Base-by-base conservation (phyloP, 2,113 vertebrate species). In the Bostrychus sinensis region DNA sequence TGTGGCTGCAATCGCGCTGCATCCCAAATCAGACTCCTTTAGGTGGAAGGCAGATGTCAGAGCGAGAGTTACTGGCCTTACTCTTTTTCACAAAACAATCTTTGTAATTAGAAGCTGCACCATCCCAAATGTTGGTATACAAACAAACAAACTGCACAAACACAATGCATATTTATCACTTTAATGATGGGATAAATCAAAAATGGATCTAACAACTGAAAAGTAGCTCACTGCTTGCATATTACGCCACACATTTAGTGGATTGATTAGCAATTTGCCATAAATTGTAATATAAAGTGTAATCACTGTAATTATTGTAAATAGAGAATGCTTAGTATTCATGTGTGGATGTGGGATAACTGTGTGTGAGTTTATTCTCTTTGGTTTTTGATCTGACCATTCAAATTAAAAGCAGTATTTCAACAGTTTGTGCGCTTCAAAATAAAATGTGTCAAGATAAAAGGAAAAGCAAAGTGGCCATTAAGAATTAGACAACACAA, bases 221-320 rank as follows among this genome's bases (percentile, higher is more conserved):
- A 67, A 45, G 12, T 13, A 38, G 48, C 51, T 57, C 51, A 1
- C 10, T 39, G 32, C 37, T 73, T 63, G 62, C 12, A 20, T 30
- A 34, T 51, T 28, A 65, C 32, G 45, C 63, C 56, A 23, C 38
- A 63, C 53, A 54, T 62, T 76, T 42, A 46, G 25, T 58, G 57
- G 53, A 61, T 39, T 10, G 32, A 17, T 50, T 43, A 30, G 42
- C 32, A 63, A 57, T 72, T 30, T 68, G 58, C 66, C 45, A 62
- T 45, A 78, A 81, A 81, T 78, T 68, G 59, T 64, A 70, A 58
- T 60, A 75, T 68, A 61, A 34, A 54, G 48, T 62, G 42, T 68
- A 80, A 82, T 88, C 63, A 74, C 73, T 58, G 57, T 28, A 70
- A 86, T 82, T 85, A 82, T 78, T 74, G 60, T 76, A 78, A 84